Conservation (phyloP, 2,888 invertebrate species). For the Punctoribates punctum region DNA sequence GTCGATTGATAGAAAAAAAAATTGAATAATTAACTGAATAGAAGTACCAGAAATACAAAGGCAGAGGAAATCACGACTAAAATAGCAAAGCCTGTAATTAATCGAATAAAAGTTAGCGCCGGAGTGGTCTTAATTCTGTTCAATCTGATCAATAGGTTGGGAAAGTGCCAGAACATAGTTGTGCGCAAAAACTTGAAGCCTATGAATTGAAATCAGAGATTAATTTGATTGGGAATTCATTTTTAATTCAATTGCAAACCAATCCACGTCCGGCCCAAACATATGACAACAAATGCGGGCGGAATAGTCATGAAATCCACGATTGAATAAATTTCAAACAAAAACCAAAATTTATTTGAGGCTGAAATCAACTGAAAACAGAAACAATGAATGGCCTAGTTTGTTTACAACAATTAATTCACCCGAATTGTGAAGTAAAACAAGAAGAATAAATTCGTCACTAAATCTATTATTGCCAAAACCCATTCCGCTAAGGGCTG, state of each 20-base stretch:
- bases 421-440: slow-evolving; percentile 49
- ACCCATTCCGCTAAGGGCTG: no score
- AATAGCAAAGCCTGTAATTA: not conserved
- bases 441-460: slow-evolving; percentile 49
- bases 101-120: slow-evolving; percentile 62
- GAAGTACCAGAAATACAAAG: not conserved
- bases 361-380: slow-evolving; percentile 95
- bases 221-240: not conserved
- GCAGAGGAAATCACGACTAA: not conserved
- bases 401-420: slow-evolving; percentile 40
- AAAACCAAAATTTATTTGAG: slow-evolving; percentile 99
- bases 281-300: slow-evolving; percentile 99
- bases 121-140: slow-evolving; percentile 99
- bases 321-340: slow-evolving; percentile 99
- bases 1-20: not conserved
- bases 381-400: not conserved
- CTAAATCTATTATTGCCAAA: slow-evolving; percentile 44
- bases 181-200: slow-evolving; percentile 99
- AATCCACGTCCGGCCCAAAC: slow-evolving; percentile 99
- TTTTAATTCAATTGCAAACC: slow-evolving; percentile 61
- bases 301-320: slow-evolving; percentile 99
- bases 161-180: slow-evolving; percentile 98
- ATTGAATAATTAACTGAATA: not conserved
- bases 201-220: slow-evolving; percentile 54
- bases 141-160: slow-evolving; percentile 99